Base-by-base conservation (phyloP, 2,797 vertebrate genomes). In the Hydrocynus forskahlii region DNA sequence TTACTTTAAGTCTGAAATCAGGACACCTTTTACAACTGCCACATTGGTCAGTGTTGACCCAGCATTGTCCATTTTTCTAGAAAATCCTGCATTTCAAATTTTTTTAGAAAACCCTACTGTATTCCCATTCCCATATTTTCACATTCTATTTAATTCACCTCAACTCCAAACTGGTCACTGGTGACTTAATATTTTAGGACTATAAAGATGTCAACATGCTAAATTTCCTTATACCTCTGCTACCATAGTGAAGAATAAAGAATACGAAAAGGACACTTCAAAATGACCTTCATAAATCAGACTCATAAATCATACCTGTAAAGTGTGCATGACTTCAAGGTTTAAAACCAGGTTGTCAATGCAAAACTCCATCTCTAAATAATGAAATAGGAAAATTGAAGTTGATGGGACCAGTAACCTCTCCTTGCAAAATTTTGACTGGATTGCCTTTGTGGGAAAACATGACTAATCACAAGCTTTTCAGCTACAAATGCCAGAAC, bases 261-360 rank as follows among this genome's bases (percentile, higher is more conserved):
- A 48, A 69, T 4, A 14, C 7, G 43, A 69, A n/a, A 69, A 45
- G 21, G 40, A 23, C 21, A 4, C 21, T 7, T 21, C 6, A 23
- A 69, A 5, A 12, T 48, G 66, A 45, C 40, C 66, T 48, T 69
- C n/a, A 69, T 48, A 69, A 69, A 48, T 69, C 66, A 45, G 40
- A 12, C 29, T 29, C 29, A 29, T 29, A 29, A 29, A 29, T 29
- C 29, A 38, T 13, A 64, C 29, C 14, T 35, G 13, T 19, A 16
- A 14, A 10, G 5, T 40, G 29, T 40, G 17, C 16, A 66, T 38
- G 16, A 2, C 1, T 16, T 4, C 29, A 40, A 19, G 17, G 40
- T 66, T 66, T 38, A 38, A 19, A 40, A 40, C 7, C 25, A 35
- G 17, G 63, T 66, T 66, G 16, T 40, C 62, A 64, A 19, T 29